A percentile compares a stretch with the other conserved stretches of the same genome.
These are phyloP conservation scores for Dicrostonyx torquatus DNA, from an alignment of 2,797 vertebrate genomes.

Conservation along the genomic window DNA sequence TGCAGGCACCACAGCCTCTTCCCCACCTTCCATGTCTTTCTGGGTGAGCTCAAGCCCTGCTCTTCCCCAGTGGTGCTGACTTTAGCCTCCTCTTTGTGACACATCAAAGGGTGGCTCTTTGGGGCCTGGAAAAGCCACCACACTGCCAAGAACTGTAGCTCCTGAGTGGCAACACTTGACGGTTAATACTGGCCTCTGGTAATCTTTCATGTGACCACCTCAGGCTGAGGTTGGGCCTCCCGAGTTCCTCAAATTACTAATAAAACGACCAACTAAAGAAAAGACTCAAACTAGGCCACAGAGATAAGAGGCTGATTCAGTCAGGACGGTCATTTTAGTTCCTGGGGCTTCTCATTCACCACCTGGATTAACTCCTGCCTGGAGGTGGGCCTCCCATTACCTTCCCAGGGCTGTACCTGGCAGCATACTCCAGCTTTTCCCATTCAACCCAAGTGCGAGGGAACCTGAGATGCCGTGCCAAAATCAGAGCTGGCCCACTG, in stretches of 20 bases:
- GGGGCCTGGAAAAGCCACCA: background rate
- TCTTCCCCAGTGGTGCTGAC: background rate
- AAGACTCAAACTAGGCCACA: background rate
- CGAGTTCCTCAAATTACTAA: background rate
- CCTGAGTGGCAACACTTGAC: accelerated
- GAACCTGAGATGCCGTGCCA: background rate
- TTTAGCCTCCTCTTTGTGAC: background rate
- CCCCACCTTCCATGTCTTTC: accelerated
- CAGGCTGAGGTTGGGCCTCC: background rate
- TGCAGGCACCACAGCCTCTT: background rate
- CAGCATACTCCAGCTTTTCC: background rate
- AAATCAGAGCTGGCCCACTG: background rate
- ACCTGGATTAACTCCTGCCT: background rate
- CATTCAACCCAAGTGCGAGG: background rate
- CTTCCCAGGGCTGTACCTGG: background rate
- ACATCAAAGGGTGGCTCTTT: accelerated
- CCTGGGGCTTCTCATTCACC: background rate
- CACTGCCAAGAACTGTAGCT: background rate
- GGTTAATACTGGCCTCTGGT: background rate
- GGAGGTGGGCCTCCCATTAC: accelerated
- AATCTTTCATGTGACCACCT: background rate
- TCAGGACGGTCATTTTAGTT: accelerated
- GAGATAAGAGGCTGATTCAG: background rate
- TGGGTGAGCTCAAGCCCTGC: accelerated
- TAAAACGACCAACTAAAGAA: background rate